Evolutionary conservation across 1,140 invertebrate genomes (phyloP).

Genomic region (Harlomillsia oculata): DNA sequence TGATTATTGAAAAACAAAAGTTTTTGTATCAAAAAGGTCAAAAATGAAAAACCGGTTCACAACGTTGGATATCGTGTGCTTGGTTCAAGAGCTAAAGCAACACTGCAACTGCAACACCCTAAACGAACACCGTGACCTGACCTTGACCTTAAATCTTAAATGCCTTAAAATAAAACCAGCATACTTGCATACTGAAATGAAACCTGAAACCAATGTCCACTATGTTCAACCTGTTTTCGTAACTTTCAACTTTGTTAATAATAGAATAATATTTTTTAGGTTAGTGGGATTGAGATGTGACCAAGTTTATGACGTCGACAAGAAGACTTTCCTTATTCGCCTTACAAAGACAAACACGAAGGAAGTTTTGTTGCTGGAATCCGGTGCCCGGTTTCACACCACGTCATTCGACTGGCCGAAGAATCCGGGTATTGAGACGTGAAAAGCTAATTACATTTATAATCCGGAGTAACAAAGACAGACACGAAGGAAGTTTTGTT

Average conservation of each 20-base stretch:
- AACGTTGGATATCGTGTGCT: conserved; percentile 30
- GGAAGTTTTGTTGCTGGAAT: conserved; percentile 80
- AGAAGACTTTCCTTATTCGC: conserved; percentile 90
- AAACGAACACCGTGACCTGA: no score
- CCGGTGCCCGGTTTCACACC: conserved; percentile 82
- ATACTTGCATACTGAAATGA: no score
- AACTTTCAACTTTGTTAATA: no score
- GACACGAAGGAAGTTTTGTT: conserved; percentile 79
- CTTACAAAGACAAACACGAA: conserved; percentile 75
- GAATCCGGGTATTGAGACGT: conserved; percentile 49
- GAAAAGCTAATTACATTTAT: conserved; percentile 3
- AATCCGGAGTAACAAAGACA: no score
- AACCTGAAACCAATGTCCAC: no score
- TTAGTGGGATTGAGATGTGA: conserved; percentile 84
- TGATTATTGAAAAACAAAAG: not conserved
- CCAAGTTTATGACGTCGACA: conserved; percentile 96
- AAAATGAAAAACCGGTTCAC: conserved; percentile 32
- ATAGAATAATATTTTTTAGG: no score
- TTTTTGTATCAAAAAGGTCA: not conserved
- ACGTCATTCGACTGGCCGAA: conserved; percentile 98
- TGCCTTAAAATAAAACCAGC: no score
- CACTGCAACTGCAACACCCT: no score
- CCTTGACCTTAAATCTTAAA: no score
- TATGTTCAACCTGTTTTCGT: no score
- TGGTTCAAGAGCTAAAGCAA: conserved; percentile 25